Base-by-base conservation (phyloP, 2,888 invertebrate genomes). In the Drosophila longiperda region DNA sequence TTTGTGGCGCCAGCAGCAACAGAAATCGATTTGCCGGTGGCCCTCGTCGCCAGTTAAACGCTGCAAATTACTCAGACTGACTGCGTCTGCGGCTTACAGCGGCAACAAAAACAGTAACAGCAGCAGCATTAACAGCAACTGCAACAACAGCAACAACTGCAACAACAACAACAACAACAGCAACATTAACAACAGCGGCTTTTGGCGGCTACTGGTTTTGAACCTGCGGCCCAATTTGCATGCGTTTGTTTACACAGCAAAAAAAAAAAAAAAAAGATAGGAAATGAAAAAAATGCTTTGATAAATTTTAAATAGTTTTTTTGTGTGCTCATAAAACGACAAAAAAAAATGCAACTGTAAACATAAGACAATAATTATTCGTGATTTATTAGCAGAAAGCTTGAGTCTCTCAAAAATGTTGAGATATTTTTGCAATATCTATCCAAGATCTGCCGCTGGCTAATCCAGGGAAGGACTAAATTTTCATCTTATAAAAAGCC, bases 11-110 rank as follows among this genome's bases (percentile, higher is more conserved):
- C 87, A 87, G 72, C 68, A 74, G 81, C 69, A 57, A 58, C 83
- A 81, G 74, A 89, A 87, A 85, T 87, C 87, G 89, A 89, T 87
- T 87, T 87, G 84, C 79, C 80, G 87, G 77, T 87, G 83, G 87
- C 75, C 79, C 76, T 74, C 87, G 86, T 64, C 73, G 77, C 80
- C 88, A 87, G 88, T 82, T 86, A 86, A 86, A 88, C 80, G 89
- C 59, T 84, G 75, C 80, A 87, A 87, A 86, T 88, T 87, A 84
- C 87, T 67, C 55, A 59, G 59, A 69, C 68, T 57, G 59, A 48
- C 78, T 65, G 52, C 52, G 60, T 49, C 55, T 62, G 52, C 36
- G 54, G 40, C 67, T 65, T 38, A 40, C 70, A 65, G 34, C 57
- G 23, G 26, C 49, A 32, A 11, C 65, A 32, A 23, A 40, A 23